Conservation (phyloP, 2,113 vertebrate genomes). For the Odocoileus virginianus region DNA sequence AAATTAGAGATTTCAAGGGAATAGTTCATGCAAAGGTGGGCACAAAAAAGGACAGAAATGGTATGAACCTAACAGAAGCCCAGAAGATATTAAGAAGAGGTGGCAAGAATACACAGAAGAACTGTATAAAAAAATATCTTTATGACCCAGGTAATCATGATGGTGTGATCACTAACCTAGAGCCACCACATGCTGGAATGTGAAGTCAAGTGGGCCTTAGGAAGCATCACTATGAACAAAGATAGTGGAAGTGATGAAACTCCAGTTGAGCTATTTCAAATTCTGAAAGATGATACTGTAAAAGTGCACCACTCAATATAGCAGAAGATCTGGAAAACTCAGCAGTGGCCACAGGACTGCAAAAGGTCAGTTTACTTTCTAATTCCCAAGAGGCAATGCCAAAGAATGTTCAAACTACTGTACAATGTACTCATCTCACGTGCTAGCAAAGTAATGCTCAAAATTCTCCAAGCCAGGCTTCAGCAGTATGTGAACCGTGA, state of each 20-base stretch:
- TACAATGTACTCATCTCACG: neutral
- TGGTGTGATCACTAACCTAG: neutral
- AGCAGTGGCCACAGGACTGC: neutral
- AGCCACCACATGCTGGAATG: neutral
- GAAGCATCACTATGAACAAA: neutral
- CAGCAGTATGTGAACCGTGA: neutral
- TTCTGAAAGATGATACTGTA: neutral
- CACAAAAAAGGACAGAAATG: neutral
- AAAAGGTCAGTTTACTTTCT: neutral
- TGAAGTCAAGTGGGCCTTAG: neutral
- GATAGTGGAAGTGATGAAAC: neutral
- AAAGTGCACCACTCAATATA: neutral
- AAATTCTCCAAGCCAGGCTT: neutral
- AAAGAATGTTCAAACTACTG: neutral
- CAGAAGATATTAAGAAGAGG: neutral
- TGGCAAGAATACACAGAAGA: neutral
- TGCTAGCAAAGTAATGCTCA: neutral
- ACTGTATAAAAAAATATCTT: neutral
- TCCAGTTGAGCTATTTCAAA: neutral
- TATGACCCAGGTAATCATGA: neutral
- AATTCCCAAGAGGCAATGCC: neutral
- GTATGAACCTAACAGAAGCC: neutral
- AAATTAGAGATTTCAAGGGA: neutral
- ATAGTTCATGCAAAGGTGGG: neutral
- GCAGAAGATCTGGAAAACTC: neutral